phyloP scores from a whole-genome alignment of 2,113 vertebrate species.

The Pandion haliaetus region DNA sequence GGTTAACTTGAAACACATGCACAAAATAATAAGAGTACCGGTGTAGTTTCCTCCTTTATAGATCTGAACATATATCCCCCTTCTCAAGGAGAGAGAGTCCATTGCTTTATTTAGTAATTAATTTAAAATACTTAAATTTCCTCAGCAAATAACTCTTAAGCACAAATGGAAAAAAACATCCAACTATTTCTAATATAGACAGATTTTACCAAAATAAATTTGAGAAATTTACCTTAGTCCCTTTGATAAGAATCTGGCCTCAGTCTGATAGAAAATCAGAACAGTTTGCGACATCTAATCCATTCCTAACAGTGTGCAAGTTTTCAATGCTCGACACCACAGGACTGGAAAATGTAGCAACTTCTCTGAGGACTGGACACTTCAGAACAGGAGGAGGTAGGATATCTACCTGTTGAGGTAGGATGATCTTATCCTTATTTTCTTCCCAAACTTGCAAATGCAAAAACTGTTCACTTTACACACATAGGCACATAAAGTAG shows the following conservation, averaged over 20 bases:
- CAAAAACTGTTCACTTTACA: background rate
- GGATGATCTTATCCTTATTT: background rate
- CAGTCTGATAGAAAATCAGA: background rate
- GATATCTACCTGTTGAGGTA: no score
- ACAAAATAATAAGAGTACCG: background rate
- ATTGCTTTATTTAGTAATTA: background rate
- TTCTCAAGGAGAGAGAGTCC: background rate
- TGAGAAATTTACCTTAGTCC: background rate
- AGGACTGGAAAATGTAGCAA: background rate
- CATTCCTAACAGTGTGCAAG: background rate
- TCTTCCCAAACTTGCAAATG: background rate
- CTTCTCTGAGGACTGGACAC: background rate
- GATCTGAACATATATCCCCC: background rate
- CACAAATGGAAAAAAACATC: background rate
- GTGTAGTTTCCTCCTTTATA: background rate
- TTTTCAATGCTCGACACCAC: background rate
- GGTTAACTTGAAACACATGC: background rate
- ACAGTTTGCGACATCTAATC: background rate
- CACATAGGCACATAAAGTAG: fast-evolving
- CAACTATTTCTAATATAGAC: background rate
- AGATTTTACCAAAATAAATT: background rate
- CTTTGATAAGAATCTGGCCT: background rate
- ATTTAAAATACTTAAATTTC: background rate
- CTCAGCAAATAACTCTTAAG: background rate
- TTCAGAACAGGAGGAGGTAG: background rate